phyloP scores from a whole-genome alignment of 2,888 invertebrate species.

The Ceramica pisi region DNA sequence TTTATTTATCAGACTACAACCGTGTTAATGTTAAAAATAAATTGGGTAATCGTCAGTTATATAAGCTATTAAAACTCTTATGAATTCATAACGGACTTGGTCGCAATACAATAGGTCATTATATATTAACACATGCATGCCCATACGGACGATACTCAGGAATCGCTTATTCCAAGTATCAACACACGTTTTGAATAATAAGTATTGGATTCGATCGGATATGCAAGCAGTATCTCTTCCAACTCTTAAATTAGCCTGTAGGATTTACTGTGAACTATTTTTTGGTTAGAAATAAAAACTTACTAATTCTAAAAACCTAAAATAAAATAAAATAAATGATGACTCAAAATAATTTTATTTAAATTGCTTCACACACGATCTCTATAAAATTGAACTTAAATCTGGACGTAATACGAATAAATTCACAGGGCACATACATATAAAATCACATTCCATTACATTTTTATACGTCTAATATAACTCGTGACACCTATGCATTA shows the following conservation, averaged over 20 bases:
- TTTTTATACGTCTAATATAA: slow-evolving; percentile 51
- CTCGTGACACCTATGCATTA: slow-evolving; percentile 60
- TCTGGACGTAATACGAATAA: slow-evolving; percentile 20
- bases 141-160: slow-evolving; percentile 5
- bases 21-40: neutral
- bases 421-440: neutral
- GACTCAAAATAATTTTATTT: neutral
- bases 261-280: neutral
- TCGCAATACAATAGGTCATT: slow-evolving; percentile 36
- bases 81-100: slow-evolving; percentile 29
- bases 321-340: too few relatives aligned
- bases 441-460: slow-evolving; percentile 27
- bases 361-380: too few relatives aligned
- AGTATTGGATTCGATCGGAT: neutral
- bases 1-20: too few relatives aligned
- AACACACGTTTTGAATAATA: slow-evolving; percentile 26
- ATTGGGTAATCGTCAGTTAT: slow-evolving; percentile 5
- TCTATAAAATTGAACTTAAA: neutral
- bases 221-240: neutral
- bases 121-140: slow-evolving; percentile 21
- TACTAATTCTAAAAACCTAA: too few relatives aligned
- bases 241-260: neutral
- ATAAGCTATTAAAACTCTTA: slow-evolving; percentile 11
- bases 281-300: too few relatives aligned
- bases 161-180: slow-evolving; percentile 39